Percentiles rank a stretch among this genome's conserved stretches.
Conservation (phyloP, 2,888 invertebrate species). For the Epinotia bilunana region DNA sequence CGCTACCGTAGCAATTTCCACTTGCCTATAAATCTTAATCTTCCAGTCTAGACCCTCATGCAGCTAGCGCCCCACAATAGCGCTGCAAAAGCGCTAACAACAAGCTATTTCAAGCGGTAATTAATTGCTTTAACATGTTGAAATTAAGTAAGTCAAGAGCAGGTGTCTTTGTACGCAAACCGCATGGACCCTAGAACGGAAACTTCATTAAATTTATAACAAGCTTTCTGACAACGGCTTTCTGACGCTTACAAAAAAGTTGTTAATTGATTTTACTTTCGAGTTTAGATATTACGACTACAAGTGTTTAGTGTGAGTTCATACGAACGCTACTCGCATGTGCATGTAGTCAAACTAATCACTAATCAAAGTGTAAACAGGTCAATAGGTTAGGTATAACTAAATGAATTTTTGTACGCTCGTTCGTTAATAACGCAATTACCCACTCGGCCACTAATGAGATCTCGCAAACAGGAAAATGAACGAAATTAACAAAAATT, state of each 20-base stretch:
- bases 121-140: slow-evolving; percentile 43
- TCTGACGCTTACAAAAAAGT: slow-evolving; percentile 9
- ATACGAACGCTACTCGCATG: too few species aligned
- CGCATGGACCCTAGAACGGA: slow-evolving; percentile 17
- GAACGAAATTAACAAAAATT: too few species aligned
- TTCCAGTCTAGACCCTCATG: slow-evolving; percentile 37
- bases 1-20: slow-evolving; percentile 31
- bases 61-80: slow-evolving; percentile 28
- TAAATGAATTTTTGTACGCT: too few species aligned
- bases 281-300: too few species aligned
- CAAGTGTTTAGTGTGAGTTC: too few species aligned
- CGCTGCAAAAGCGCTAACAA: slow-evolving; percentile 40
- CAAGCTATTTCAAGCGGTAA: slow-evolving; percentile 41
- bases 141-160: slow-evolving; percentile 43
- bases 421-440: too few species aligned
- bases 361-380: too few species aligned
- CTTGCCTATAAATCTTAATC: slow-evolving; percentile 40
- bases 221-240: slow-evolving; percentile 15
- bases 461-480: too few species aligned
- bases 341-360: too few species aligned
- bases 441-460: too few species aligned
- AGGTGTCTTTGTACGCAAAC: slow-evolving; percentile 43
- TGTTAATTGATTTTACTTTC: neutral
- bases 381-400: too few species aligned
- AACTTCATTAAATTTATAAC: slow-evolving; percentile 42